These are phyloP conservation scores for Syngnathus scovelli DNA, from an alignment of 2,113 vertebrate species.

Conservation along the genomic window DNA sequence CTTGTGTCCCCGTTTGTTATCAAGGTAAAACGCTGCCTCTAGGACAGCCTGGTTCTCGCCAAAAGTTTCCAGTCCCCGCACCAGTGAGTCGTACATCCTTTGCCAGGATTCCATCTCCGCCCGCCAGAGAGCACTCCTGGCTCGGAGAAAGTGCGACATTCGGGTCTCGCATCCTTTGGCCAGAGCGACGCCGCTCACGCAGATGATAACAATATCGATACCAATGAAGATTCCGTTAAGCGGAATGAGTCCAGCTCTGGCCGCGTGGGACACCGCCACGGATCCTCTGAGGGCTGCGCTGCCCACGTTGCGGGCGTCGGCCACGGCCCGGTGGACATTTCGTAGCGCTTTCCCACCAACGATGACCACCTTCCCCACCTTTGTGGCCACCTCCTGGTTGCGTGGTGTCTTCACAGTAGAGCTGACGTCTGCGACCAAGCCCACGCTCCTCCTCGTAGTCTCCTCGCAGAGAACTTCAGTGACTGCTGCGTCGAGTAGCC, in stretches of 20 bases:
- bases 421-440: constrained; percentile 4
- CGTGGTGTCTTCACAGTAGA: not conserved
- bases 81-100: constrained; percentile 17
- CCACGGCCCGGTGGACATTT: constrained; percentile 15
- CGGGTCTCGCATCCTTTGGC: constrained; percentile 28
- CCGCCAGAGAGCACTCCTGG: constrained; percentile 36
- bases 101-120: constrained; percentile 40
- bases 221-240: constrained; percentile 40
- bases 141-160: constrained; percentile 36
- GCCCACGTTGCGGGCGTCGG: constrained; percentile 40
- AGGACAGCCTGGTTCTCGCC: constrained; percentile 15
- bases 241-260: constrained; percentile 7
- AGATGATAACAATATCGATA: constrained; percentile 50
- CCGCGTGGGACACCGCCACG: constrained; percentile 13
- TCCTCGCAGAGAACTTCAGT: not conserved
- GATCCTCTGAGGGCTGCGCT: constrained; percentile 32
- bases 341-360: constrained; percentile 21
- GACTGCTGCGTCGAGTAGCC: not conserved
- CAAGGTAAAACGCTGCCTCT: constrained; percentile 18
- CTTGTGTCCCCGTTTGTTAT: not conserved
- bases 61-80: not conserved
- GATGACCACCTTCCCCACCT: constrained; percentile 11
- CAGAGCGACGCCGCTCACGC: constrained; percentile 43
- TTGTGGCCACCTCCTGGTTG: not conserved
- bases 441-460: not conserved